Evolutionary conservation across 2,113 vertebrate species (phyloP), one percentile per base, ranked within the genome.

Genomic region (Anguilla japonica): DNA sequence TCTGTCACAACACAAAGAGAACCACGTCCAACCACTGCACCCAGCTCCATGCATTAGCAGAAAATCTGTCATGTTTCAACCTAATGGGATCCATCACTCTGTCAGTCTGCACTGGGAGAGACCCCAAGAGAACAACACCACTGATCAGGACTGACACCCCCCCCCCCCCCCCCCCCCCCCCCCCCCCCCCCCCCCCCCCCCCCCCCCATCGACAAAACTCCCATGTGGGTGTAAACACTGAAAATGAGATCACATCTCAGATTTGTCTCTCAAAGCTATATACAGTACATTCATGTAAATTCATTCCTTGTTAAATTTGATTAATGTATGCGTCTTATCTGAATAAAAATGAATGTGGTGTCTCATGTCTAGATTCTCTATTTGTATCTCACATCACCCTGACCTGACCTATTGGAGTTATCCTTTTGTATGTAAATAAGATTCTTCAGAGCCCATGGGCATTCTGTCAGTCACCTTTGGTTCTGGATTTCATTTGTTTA

Each of bases 31-130:
- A 81, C 87, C 89, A 84, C 39, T 78, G 90, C 87, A 85, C 85
- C 86, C 50, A 5, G 85, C 86, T 89, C 41, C 89, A 86, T 79
- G 43, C 87, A 88, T 94, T 92, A 93, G 90, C 88, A 91, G 88
- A 92, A 83, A 86, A 91, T 93, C 89, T 89, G 86, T 92, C 11
- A 89, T 83, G 83, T 89, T 87, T 87, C 88, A 86, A 91, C 85
- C 86, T 90, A 84, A 85, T 89, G 87, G 46, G 91, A 95, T 94
- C 92, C 89, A 92, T 95, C 94, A 93, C 89, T 8, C n/a, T 93
- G 90, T 92, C 92, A 93, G 57, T 63, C 88, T 91, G 88, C 91
- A 88, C 83, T 88, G 84, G 90, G 63, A 60, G 89, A 85, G 91
- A 87, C 20, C 60, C 89, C 87, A 34, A 81, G 84, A 89, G 80